These are phyloP conservation scores for Pagetopsis macropterus DNA, from an alignment of 2,797 vertebrate genomes.

Conservation along the genomic window DNA sequence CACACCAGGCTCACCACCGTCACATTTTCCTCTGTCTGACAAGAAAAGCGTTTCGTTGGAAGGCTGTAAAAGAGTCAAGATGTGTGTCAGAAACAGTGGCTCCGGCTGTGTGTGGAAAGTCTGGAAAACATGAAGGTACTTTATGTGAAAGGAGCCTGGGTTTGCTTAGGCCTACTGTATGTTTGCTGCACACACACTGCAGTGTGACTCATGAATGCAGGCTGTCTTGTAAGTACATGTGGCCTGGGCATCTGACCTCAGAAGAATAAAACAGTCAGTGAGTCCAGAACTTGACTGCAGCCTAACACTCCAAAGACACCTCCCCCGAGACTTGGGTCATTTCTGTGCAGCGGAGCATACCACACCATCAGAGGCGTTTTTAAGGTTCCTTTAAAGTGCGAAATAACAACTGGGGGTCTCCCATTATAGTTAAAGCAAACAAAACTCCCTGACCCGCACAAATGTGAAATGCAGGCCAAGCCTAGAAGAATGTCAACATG, in stretches of 20 bases:
- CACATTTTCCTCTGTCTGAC: slow-evolving; percentile 32
- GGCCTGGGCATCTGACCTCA: slow-evolving; percentile 10
- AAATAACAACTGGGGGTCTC: slow-evolving; percentile 79
- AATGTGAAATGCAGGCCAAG: slow-evolving; percentile 75
- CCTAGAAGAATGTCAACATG: slow-evolving; percentile 78
- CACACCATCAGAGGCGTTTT: slow-evolving; percentile 59
- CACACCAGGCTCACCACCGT: slow-evolving; percentile 14
- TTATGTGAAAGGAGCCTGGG: slow-evolving; percentile 25
- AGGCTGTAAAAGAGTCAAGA: slow-evolving; percentile 44
- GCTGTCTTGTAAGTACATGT: slow-evolving; percentile 28
- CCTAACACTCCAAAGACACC: slow-evolving; percentile 37
- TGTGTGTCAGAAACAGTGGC: slow-evolving; percentile 57
- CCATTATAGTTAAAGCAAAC: slow-evolving; percentile 77
- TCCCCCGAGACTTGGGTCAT: slow-evolving; percentile 52
- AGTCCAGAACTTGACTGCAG: slow-evolving; percentile 33
- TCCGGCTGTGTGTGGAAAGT: slow-evolving; percentile 52
- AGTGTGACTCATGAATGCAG: slow-evolving; percentile 34
- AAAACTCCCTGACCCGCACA: slow-evolving; percentile 68
- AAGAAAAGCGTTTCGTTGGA: slow-evolving; percentile 27
- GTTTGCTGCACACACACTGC: slow-evolving; percentile 49
- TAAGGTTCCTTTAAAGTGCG: slow-evolving; percentile 72
- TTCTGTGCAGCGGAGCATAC: slow-evolving; percentile 56
- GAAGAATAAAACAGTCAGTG: slow-evolving; percentile 35
- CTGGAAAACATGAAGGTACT: slow-evolving; percentile 41
- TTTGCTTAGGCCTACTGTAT: slow-evolving; percentile 53